phyloP scores from a whole-genome alignment of 2,113 vertebrate genomes.

The Nansenia antarctica region DNA sequence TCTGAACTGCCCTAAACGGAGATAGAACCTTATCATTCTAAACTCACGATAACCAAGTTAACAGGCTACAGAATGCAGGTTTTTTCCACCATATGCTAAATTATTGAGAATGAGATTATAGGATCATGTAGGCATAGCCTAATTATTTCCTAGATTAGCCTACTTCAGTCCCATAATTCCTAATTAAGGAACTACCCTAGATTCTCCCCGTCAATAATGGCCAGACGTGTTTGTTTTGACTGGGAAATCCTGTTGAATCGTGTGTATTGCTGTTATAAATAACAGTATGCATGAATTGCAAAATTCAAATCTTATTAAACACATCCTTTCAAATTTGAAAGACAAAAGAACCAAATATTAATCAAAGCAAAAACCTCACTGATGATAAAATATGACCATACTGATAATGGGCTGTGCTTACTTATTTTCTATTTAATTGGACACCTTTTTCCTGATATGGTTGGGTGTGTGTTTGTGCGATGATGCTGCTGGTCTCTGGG shows the following conservation, averaged over 20 bases:
- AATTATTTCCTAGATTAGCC: not conserved
- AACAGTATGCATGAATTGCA: too few species aligned
- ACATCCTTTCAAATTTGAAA: not conserved
- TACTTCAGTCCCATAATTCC: not conserved
- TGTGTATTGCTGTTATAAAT: not conserved
- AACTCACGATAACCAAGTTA: not conserved
- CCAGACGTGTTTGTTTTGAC: too few species aligned
- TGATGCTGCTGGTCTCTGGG: not conserved
- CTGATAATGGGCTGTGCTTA: too few species aligned
- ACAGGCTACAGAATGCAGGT: not conserved
- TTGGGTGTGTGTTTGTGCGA: not conserved
- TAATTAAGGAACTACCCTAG: too few species aligned
- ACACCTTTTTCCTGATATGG: not conserved
- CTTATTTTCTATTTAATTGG: too few species aligned
- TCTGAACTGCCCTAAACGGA: too few species aligned
- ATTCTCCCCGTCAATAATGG: too few species aligned
- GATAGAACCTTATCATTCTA: not conserved
- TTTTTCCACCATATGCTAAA: conserved; percentile 31
- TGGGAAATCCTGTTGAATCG: too few species aligned
- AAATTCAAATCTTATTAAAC: not conserved
- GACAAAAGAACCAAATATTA: not conserved
- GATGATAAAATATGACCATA: too few species aligned
- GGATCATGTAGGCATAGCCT: too few species aligned
- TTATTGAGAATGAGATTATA: conserved; percentile 34
- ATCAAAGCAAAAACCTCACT: too few species aligned